phyloP scores from a whole-genome alignment of 2,888 invertebrate genomes.

The Luperina testacea region DNA sequence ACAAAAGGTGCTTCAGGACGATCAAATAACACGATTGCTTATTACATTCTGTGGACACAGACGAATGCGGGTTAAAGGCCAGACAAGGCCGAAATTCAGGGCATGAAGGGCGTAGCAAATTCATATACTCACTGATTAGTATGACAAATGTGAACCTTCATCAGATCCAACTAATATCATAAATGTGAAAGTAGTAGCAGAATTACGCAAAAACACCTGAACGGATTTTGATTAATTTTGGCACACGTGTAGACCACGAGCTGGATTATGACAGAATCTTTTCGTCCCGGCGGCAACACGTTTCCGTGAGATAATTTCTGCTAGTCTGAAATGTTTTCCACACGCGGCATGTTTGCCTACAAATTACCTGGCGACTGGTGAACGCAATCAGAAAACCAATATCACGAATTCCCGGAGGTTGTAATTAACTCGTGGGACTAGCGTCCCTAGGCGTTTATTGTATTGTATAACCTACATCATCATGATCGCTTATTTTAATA shows the following conservation, averaged over 20 bases:
- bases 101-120: slow-evolving; percentile 12
- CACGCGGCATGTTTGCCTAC: slow-evolving; percentile 47
- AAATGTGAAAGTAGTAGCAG: background rate
- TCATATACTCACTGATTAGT: slow-evolving; percentile 16
- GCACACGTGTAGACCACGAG: background rate
- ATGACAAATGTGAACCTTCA: slow-evolving; percentile 28
- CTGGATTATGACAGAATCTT: background rate
- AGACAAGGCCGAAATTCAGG: slow-evolving; percentile 34
- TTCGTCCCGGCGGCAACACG: background rate
- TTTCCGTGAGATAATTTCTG: background rate
- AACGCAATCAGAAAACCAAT: slow-evolving; percentile 70
- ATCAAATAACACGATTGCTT: slow-evolving; percentile 22
- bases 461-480: slow-evolving; percentile 40
- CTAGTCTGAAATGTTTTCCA: slow-evolving; percentile 29
- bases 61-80: slow-evolving; percentile 38
- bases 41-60: slow-evolving; percentile 34
- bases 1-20: slow-evolving; percentile 2
- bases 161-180: background rate
- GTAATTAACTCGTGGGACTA: slow-evolving; percentile 64
- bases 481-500: slow-evolving; percentile 49
- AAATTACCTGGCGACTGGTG: slow-evolving; percentile 51
- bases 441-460: slow-evolving; percentile 56
- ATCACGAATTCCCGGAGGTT: slow-evolving; percentile 60
- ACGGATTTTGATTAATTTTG: background rate
- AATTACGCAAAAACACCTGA: background rate